Evolutionary conservation across 2,888 invertebrate species (phyloP), one percentile per base, ranked within the genome.

Genomic region (Patella depressa): DNA sequence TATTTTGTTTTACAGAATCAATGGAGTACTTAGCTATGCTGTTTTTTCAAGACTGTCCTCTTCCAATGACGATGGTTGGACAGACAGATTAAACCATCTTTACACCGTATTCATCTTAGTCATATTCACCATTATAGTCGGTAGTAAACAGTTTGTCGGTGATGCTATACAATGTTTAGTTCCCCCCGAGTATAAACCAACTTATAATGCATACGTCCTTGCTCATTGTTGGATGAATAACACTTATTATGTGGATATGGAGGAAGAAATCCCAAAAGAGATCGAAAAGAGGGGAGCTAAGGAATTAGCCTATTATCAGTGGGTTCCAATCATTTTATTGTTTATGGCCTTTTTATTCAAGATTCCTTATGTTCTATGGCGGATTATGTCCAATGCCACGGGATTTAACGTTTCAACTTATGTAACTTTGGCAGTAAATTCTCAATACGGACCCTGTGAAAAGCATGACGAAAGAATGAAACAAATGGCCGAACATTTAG

Each of bases 311-410:
- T 89, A 89, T 82, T 89, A 89, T 84, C 89, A 88, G 81, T 88
- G 88, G 92, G 89, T 92, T 81, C 91, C 92, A 79, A 87, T 93
- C 86, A 89, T 93, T 75, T 89, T 93, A 24, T 91, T 93, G 59
- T 87, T 92, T 76, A 92, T 93, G 89, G 92, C 92, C 12, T 90
- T 93, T 78, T 84, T 93, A 53, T 93, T 93, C 88, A 92, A 92
- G 84, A 84, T 92, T 65, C 93, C 93, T 4, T 90, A 91, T 69
- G 86, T 93, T 55, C 78, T 92, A n/a, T 93, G 93, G 93, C 84
- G 93, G 57, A 88, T 92, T 78, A 87, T 93, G 76, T 86, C 85
- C 71, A 85, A 88, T 15, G 82, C 81, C 15, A 86, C 87, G 29
- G 89, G 89, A 24, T 80, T 90, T 34, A 89, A 88, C 80, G 79